A percentile compares a stretch with the other conserved stretches of the same genome.
Evolutionary conservation across 2,888 invertebrate genomes (phyloP).

Genomic region (Adelognathus sp.): DNA sequence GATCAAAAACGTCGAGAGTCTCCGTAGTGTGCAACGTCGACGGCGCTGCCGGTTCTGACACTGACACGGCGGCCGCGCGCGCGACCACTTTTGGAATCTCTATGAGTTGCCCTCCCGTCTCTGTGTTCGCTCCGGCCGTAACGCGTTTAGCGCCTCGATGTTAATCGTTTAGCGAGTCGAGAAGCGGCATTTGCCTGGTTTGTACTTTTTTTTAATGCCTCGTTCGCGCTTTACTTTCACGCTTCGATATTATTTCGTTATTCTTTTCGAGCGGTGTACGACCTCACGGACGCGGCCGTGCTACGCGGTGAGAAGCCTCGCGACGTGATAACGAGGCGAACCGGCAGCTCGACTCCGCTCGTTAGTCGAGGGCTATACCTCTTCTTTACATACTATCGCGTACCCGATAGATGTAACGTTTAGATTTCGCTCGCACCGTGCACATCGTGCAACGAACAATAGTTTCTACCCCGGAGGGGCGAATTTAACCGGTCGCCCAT

Average conservation of each 20-base stretch:
- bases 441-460: conserved; percentile 4
- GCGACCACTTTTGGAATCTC: too few species aligned
- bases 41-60: conserved; percentile 27
- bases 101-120: neutral
- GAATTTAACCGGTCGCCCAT: conserved; percentile 9
- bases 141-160: conserved; percentile 4
- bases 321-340: too few species aligned
- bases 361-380: too few species aligned
- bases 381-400: neutral
- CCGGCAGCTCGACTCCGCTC: too few species aligned
- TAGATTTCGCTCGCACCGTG: neutral
- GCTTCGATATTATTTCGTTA: neutral
- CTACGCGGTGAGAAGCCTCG: too few species aligned
- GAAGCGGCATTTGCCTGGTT: neutral
- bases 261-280: too few species aligned
- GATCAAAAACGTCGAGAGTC: neutral
- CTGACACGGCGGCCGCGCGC: neutral
- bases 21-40: neutral
- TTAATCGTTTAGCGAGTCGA: neutral
- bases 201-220: neutral
- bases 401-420: neutral
- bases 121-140: neutral
- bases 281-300: too few species aligned
- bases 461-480: conserved; percentile 1
- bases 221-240: neutral